These are phyloP conservation scores for Trachythela sp. DNA, from an alignment of 64 coral and sea anemone species.

Conservation along the genomic window DNA sequence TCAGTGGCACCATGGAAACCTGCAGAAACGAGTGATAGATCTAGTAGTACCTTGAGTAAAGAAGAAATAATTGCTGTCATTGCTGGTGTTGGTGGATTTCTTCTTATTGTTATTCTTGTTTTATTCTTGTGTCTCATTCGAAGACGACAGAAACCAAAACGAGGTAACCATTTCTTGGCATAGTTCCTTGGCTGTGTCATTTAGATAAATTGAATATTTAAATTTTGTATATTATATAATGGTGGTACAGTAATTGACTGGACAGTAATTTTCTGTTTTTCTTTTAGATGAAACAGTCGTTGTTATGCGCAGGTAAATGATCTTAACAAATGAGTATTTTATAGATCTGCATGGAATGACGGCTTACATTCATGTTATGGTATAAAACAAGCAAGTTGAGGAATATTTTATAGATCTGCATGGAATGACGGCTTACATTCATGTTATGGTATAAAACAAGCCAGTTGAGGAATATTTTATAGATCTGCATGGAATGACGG, in stretches of 20 bases:
- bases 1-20: background rate
- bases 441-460: too few species aligned
- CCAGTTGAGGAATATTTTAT: too few species aligned
- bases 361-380: too few species aligned
- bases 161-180: background rate
- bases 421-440: too few species aligned
- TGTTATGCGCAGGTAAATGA: background rate
- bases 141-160: slow-evolving; percentile 24
- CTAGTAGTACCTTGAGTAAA: background rate
- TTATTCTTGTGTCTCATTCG: slow-evolving; percentile 3
- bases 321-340: background rate
- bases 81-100: slow-evolving; percentile 14
- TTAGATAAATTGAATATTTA: background rate
- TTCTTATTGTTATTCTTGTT: slow-evolving; percentile 2
- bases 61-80: slow-evolving; percentile 9
- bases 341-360: too few species aligned
- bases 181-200: background rate
- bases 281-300: slow-evolving; percentile 4
- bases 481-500: too few species aligned
- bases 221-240: background rate
- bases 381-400: too few species aligned
- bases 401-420: too few species aligned
- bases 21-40: background rate
- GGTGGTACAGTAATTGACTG: background rate
- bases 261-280: background rate